Percentiles rank a stretch among this genome's conserved stretches.
phyloP scores from a whole-genome alignment of 2,113 vertebrate species.

The Tragelaphus strepsiceros region DNA sequence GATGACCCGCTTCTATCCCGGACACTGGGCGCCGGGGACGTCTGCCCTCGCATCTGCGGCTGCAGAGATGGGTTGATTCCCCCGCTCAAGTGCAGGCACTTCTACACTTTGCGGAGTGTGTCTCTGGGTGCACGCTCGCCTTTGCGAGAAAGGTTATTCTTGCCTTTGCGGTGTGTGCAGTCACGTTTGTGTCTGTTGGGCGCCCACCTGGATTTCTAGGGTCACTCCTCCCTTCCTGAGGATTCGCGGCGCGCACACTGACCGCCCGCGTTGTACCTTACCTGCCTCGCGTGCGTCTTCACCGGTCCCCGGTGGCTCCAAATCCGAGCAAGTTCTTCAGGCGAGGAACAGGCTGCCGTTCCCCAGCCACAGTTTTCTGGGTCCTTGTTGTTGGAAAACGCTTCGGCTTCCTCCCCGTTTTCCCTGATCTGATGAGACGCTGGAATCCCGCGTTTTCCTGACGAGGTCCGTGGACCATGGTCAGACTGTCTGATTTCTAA shows the following conservation, averaged over 20 bases:
- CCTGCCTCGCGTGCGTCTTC: neutral
- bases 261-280: neutral
- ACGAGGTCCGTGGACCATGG: neutral
- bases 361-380: neutral
- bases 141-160: neutral
- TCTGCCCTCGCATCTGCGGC: neutral
- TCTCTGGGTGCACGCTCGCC: neutral
- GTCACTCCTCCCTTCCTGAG: neutral
- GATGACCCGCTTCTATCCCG: neutral
- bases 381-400: neutral
- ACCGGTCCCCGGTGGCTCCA: neutral
- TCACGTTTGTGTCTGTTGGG: neutral
- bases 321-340: constrained; percentile 27
- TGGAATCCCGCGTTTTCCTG: neutral
- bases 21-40: neutral
- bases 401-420: neutral
- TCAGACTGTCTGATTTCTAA: neutral
- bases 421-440: neutral
- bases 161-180: neutral
- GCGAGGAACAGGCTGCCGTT: neutral
- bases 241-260: neutral
- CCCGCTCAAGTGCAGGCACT: neutral
- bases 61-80: neutral
- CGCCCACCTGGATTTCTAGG: neutral
- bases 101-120: neutral